A percentile compares a stretch with the other conserved stretches of the same genome.
Evolutionary conservation across 2,797 vertebrate genomes (phyloP).

Genomic region (Aphelocoma californica): DNA sequence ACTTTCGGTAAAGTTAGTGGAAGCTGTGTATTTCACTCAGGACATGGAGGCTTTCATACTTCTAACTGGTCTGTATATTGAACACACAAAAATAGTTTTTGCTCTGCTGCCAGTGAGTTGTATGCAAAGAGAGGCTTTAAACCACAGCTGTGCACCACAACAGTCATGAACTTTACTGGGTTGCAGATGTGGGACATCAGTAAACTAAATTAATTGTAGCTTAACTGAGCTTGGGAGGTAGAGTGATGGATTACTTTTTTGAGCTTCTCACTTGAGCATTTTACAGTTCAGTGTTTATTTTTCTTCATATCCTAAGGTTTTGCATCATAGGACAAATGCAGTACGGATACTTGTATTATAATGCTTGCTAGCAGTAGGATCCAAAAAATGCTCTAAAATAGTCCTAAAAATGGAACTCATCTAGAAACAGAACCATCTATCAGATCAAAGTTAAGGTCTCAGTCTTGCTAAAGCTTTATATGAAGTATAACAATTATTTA

Average conservation of each 20-base stretch:
- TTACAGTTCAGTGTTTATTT: background rate
- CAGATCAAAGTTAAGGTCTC: background rate
- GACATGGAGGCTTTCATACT: conserved; percentile 21
- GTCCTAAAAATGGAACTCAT: background rate
- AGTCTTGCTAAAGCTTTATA: background rate
- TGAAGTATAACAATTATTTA: background rate
- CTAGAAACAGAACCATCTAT: background rate
- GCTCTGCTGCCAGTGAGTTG: conserved; percentile 53
- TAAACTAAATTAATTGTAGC: conserved; percentile 57
- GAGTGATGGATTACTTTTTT: conserved; percentile 26
- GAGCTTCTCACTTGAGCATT: background rate
- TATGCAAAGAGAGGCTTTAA: conserved; percentile 57
- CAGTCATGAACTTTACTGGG: conserved; percentile 65
- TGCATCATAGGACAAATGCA: background rate
- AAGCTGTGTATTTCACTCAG: conserved; percentile 37
- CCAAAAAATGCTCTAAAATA: background rate
- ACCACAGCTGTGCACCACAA: conserved; percentile 56
- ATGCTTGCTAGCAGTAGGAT: background rate
- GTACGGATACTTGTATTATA: background rate
- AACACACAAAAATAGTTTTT: conserved; percentile 60
- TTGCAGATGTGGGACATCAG: conserved; percentile 66
- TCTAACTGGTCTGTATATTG: conserved; percentile 58
- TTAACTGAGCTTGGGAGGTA: conserved; percentile 33
- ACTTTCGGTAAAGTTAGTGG: conserved; percentile 47
- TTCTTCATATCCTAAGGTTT: background rate